These are phyloP conservation scores for Mya arenaria DNA, from an alignment of 1,140 invertebrate species.

Conservation along the genomic window DNA sequence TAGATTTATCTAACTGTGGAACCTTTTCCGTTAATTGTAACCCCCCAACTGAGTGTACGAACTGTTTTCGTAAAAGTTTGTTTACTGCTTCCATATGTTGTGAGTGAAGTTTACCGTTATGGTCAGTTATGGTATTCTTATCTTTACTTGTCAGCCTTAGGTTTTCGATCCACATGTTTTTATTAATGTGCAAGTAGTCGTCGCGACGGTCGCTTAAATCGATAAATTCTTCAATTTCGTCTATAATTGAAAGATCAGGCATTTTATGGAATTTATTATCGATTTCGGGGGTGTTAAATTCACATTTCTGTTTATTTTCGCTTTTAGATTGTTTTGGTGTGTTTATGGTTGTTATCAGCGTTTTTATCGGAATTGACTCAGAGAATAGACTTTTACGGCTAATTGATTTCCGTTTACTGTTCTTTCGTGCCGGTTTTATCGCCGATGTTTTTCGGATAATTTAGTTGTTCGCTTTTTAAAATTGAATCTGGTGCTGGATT, in stretches of 20 bases:
- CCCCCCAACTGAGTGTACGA: no score
- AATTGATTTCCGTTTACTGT: not conserved
- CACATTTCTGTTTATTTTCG: not conserved
- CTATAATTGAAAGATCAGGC: not conserved
- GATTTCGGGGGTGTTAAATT: not conserved
- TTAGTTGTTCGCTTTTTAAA: not conserved
- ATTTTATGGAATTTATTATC: not conserved
- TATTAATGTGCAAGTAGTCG: not conserved
- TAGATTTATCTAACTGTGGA: no score
- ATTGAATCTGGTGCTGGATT: conserved; percentile 26
- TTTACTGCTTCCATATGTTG: not conserved
- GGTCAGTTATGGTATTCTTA: not conserved
- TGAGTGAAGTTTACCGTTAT: not conserved
- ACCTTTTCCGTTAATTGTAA: no score
- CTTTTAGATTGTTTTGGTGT: not conserved
- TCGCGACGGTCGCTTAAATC: not conserved
- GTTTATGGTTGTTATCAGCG: not conserved
- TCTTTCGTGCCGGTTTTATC: not conserved
- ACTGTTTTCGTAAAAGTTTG: not conserved
- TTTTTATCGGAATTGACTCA: not conserved
- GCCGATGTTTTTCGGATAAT: not conserved
- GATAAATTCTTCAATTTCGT: not conserved
- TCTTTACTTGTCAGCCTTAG: not conserved
- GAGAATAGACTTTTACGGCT: not conserved
- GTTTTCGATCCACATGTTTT: not conserved